phyloP scores from a whole-genome alignment of 92 coral and sea anemone genomes.

The Ricordea florida region DNA sequence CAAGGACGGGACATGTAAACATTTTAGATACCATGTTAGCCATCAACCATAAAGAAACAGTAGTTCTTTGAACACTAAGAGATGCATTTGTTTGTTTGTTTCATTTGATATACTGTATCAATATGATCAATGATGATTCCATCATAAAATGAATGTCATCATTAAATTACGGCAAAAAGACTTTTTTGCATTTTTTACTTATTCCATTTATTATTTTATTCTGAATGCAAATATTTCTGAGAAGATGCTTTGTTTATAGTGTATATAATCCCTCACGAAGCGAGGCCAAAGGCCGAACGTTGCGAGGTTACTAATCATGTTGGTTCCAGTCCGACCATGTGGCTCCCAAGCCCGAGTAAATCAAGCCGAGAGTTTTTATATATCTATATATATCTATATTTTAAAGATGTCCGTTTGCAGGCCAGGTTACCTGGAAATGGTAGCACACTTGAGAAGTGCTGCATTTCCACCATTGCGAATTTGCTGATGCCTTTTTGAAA shows the following conservation, averaged over 20 bases:
- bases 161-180: neutral
- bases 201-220: constrained; percentile 1
- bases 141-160: neutral
- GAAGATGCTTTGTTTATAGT: neutral
- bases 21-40: constrained; percentile 9
- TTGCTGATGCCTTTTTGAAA: too few species aligned
- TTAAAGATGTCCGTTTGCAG: too few species aligned
- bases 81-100: constrained; percentile 3
- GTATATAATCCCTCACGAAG: too few species aligned
- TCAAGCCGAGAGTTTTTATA: too few species aligned
- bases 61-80: constrained; percentile 4
- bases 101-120: neutral
- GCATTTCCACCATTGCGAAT: too few species aligned
- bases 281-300: too few species aligned
- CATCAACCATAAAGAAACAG: constrained; percentile 3
- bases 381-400: too few species aligned
- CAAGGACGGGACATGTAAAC: constrained; percentile 27
- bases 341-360: too few species aligned
- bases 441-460: too few species aligned
- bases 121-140: neutral
- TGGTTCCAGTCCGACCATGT: too few species aligned
- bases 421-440: too few species aligned
- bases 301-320: too few species aligned
- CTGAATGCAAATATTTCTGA: neutral
- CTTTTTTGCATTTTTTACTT: constrained; percentile 1